A percentile compares a stretch with the other conserved stretches of the same genome.
Evolutionary conservation across 2,888 invertebrate genomes (phyloP).

Genomic region (Rotaria macrura): DNA sequence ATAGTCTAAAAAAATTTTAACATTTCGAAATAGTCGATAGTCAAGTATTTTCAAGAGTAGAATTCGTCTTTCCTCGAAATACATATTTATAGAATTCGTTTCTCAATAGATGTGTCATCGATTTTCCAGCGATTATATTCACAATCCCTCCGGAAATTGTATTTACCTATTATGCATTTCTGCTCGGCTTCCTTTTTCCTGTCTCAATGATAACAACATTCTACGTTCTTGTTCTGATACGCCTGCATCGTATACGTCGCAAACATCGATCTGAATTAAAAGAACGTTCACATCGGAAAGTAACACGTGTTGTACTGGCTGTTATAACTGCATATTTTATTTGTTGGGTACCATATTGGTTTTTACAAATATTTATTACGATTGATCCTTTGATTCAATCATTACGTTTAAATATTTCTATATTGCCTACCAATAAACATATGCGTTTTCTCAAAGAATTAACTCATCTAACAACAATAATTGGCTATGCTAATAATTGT

Average conservation of each 20-base stretch:
- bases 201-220: conserved; percentile 1
- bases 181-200: not conserved
- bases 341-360: conserved; percentile 24
- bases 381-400: conserved; percentile 10
- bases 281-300: conserved; percentile 18
- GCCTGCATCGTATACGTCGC: not conserved
- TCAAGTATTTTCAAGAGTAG: no score
- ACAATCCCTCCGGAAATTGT: not conserved
- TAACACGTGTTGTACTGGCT: not conserved
- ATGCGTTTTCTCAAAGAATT: not conserved
- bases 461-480: not conserved
- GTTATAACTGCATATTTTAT: conserved; percentile 16
- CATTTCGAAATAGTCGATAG: no score
- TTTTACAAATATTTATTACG: conserved; percentile 1
- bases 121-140: not conserved
- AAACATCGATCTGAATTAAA: conserved; percentile 12
- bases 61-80: no score
- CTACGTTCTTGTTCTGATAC: not conserved
- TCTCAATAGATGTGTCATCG: not conserved
- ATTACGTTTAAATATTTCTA: not conserved
- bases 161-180: conserved; percentile 9
- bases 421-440: not conserved
- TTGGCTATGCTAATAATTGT: conserved; percentile 16
- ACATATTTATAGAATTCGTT: no score
- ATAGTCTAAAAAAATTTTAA: no score